These are phyloP conservation scores for Camponotus fellah DNA, from an alignment of 2,888 invertebrate species.

Conservation along the genomic window DNA sequence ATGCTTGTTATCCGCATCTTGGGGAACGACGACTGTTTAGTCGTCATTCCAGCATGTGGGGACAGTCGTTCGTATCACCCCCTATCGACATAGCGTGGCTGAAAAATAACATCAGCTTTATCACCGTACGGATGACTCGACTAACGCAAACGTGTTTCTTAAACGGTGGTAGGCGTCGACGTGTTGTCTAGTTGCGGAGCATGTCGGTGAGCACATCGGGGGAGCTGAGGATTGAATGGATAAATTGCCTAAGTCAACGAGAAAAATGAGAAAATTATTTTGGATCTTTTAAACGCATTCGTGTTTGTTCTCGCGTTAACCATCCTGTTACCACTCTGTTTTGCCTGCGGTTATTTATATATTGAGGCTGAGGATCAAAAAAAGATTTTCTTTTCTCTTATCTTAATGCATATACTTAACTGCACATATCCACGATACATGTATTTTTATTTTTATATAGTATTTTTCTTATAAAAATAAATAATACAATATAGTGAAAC, in stretches of 20 bases:
- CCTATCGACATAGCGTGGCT: constrained; percentile 72
- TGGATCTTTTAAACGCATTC: constrained; percentile 47
- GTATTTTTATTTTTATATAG: not conserved
- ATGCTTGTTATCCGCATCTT: constrained; percentile 66
- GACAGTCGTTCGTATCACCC: constrained; percentile 69
- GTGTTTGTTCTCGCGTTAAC: constrained; percentile 38
- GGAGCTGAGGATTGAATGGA: constrained; percentile 55
- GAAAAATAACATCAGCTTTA: constrained; percentile 79
- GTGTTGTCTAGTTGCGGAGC: constrained; percentile 53
- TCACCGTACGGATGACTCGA: constrained; percentile 66
- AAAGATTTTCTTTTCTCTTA: not conserved
- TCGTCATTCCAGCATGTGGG: constrained; percentile 65
- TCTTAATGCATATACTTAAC: not conserved
- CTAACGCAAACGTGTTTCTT: constrained; percentile 61
- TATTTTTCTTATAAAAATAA: not conserved
- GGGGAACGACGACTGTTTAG: constrained; percentile 66
- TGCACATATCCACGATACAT: not conserved
- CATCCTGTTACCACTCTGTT: constrained; percentile 20
- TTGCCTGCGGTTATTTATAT: constrained; percentile 36
- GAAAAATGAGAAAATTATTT: constrained; percentile 75
- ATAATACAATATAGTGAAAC: not conserved
- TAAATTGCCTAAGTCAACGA: constrained; percentile 68
- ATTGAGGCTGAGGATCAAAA: not conserved
- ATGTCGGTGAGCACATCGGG: constrained; percentile 55
- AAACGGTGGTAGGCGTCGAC: constrained; percentile 68